Base-by-base conservation (phyloP, 2,888 invertebrate genomes). In the Drosophila buzzatii region DNA sequence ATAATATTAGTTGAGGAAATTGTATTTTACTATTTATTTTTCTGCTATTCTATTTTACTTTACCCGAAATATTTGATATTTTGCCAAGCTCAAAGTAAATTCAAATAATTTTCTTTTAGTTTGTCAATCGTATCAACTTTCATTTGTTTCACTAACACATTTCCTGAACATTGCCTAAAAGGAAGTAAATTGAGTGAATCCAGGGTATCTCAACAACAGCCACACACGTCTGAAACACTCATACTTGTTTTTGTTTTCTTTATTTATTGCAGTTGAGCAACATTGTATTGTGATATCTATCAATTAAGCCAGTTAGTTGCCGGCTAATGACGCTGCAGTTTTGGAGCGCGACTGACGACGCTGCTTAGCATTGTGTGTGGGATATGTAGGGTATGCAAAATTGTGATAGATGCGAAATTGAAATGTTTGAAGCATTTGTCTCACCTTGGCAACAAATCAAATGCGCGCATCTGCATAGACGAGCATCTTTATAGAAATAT, bases 401-500 rank as follows among this genome's bases (percentile, higher is more conserved):
- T 16, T 35, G 16, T 33, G 57, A 20, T 57, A 35, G 33, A 57
- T 44, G 33, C 33, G 33, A 44, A 57, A 35, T 44, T 44, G 44
- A 57, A 35, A 35, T 33, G 33, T 35, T 16, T 57, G 20, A 44
- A 35, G 14, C 42, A 2, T 60, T 51, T 9, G 27, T 42, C 68
- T 53, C 59, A 68, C 77, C 68, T 80, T 76, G 77, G 62, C 45
- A 27, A 80, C 72, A 52, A 71, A 76, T 78, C 76, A 76, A 35
- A 27, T 42, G 23, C n/a, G 31, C 23, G 45, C 62, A 31, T 61
- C 56, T 57, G 59, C 51, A 35, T 12, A 53, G 55, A 12, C 39
- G 5, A 10, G 23, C 23, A 42, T 12, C 12, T 55, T 12, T 27
- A 57, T 20, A 16, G 7, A n/a, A 23, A 61, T 44, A 66, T 39